Evolutionary conservation across 2,888 invertebrate species (phyloP).

Genomic region (Drosophila diplacantha): DNA sequence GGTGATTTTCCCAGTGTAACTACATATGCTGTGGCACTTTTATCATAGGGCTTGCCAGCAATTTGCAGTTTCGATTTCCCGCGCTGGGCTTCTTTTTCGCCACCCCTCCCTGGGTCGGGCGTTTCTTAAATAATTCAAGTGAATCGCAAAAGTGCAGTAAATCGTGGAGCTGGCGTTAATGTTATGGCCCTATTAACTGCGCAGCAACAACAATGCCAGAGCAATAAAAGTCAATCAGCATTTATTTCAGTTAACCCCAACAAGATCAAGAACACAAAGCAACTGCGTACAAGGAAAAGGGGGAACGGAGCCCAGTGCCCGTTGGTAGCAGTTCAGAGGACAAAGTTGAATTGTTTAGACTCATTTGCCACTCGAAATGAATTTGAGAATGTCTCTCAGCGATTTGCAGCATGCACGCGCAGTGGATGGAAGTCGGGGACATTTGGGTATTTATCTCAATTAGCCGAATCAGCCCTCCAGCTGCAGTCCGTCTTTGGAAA

Average conservation of each 20-base stretch:
- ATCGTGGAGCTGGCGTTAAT: slow-evolving; percentile 47
- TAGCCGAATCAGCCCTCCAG: slow-evolving; percentile 24
- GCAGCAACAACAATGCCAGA: slow-evolving; percentile 43
- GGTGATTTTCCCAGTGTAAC: neutral
- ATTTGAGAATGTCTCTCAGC: slow-evolving; percentile 33
- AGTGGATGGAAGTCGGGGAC: neutral
- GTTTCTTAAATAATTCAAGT: slow-evolving; percentile 48
- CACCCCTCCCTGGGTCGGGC: slow-evolving; percentile 6
- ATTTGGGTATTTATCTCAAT: slow-evolving; percentile 37
- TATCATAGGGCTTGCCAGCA: slow-evolving; percentile 55
- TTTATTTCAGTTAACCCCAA: slow-evolving; percentile 64
- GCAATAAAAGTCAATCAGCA: slow-evolving; percentile 72
- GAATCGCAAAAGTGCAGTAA: slow-evolving; percentile 49
- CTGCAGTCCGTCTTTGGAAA: slow-evolving; percentile 26
- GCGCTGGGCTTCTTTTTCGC: slow-evolving; percentile 50
- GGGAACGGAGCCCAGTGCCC: neutral
- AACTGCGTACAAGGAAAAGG: slow-evolving; percentile 6
- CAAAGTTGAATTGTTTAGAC: slow-evolving; percentile 52
- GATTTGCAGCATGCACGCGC: slow-evolving; percentile 26
- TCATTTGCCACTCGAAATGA: slow-evolving; percentile 53
- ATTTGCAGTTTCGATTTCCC: slow-evolving; percentile 66
- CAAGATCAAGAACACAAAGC: slow-evolving; percentile 35
- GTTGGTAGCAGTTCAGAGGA: slow-evolving; percentile 3
- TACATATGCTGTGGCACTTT: slow-evolving; percentile 62
- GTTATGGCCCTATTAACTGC: slow-evolving; percentile 53